Evolutionary conservation across 2,888 invertebrate species (phyloP).

Genomic region (Parapristionchus giblindavisi): DNA sequence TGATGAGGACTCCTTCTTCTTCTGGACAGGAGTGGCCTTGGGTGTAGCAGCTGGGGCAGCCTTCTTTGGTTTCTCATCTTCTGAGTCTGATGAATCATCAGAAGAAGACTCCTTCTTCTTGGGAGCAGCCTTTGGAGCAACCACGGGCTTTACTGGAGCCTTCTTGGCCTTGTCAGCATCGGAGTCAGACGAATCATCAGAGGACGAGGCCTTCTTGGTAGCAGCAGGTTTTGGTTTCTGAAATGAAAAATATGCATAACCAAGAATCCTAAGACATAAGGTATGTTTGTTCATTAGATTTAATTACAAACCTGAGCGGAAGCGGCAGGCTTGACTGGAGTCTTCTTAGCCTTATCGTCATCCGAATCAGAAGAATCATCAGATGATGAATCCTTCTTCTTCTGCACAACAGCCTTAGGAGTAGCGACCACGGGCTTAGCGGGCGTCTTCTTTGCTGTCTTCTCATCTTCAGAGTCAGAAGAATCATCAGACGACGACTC

Average conservation of each 20-base stretch:
- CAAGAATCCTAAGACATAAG: not conserved
- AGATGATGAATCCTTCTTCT: constrained; percentile 46
- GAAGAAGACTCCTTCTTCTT: constrained; percentile 38
- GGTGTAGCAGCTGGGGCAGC: constrained; percentile 26
- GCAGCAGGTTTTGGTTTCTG: constrained; percentile 17
- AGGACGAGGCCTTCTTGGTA: constrained; percentile 44
- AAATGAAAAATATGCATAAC: not conserved
- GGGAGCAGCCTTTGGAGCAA: not conserved
- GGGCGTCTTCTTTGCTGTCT: constrained; percentile 42
- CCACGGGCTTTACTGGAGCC: constrained; percentile 30
- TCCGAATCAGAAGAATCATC: constrained; percentile 48
- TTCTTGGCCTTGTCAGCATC: constrained; percentile 43
- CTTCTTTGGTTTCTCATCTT: constrained; percentile 47
- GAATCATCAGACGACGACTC: constrained; percentile 42
- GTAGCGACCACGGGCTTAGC: constrained; percentile 30
- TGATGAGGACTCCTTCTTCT: constrained; percentile 40
- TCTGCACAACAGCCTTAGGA: constrained; percentile 41
- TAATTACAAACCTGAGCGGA: too few species aligned
- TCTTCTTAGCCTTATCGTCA: constrained; percentile 44
- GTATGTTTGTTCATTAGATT: too few species aligned
- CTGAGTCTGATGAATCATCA: constrained; percentile 44
- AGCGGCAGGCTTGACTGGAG: constrained; percentile 24
- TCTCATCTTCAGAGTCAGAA: constrained; percentile 43
- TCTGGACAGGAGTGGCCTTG: constrained; percentile 38
- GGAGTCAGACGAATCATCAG: constrained; percentile 43